Evolutionary conservation across 1,140 invertebrate genomes (phyloP).

Genomic region (Thaumatotibia leucotreta): DNA sequence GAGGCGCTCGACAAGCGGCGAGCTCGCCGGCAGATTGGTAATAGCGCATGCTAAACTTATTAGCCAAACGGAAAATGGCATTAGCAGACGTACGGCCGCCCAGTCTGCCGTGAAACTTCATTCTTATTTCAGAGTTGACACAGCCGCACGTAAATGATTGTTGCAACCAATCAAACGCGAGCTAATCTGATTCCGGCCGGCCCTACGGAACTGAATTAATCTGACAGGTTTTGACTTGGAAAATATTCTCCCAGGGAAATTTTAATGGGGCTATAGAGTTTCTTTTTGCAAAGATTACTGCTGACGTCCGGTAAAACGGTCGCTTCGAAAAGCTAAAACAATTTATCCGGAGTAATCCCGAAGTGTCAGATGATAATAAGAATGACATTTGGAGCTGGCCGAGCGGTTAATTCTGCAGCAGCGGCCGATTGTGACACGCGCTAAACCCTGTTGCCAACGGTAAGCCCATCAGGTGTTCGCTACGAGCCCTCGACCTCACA

Average conservation of each 20-base stretch:
- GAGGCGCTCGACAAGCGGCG: conserved; percentile 46
- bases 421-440: conserved; percentile 66
- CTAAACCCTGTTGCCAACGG: conserved; percentile 67
- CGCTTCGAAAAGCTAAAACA: conserved; percentile 67
- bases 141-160: conserved; percentile 60
- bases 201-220: conserved; percentile 42
- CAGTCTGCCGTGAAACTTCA: conserved; percentile 57
- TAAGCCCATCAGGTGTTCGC: conserved; percentile 62
- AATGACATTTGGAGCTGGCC: conserved; percentile 69
- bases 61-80: conserved; percentile 71
- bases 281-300: conserved; percentile 66
- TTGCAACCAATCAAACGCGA: conserved; percentile 66
- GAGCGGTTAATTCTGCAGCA: conserved; percentile 64
- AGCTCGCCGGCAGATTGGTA: conserved; percentile 68
- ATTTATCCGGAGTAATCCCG: conserved; percentile 72
- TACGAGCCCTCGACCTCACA: conserved; percentile 38
- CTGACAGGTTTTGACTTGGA: conserved; percentile 37
- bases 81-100: conserved; percentile 59
- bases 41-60: conserved; percentile 74
- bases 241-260: conserved; percentile 25
- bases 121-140: conserved; percentile 64
- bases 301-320: conserved; percentile 56
- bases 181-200: conserved; percentile 43
- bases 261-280: conserved; percentile 41
- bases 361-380: conserved; percentile 73